Percentiles rank a stretch among this genome's conserved stretches.
phyloP scores from a whole-genome alignment of 1,140 invertebrate species.

The Temnothorax nylanderi region DNA sequence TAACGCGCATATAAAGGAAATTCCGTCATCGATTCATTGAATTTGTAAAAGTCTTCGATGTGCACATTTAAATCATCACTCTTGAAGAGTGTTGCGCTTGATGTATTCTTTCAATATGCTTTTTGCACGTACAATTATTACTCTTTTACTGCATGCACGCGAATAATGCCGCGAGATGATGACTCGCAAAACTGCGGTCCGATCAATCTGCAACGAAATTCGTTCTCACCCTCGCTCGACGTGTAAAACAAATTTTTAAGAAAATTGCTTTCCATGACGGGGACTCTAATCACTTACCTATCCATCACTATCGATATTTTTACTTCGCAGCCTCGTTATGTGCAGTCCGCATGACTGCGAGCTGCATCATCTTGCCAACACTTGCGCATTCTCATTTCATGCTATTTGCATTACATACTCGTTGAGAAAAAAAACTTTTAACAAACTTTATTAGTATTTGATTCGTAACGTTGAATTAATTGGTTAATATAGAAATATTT shows the following conservation, averaged over 20 bases:
- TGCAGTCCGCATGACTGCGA: neutral
- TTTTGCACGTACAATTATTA: slow-evolving; percentile 9
- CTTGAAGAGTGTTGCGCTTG: neutral
- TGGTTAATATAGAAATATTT: neutral
- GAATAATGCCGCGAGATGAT: neutral
- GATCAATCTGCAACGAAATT: slow-evolving; percentile 47
- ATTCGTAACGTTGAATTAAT: neutral
- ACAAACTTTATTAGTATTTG: neutral
- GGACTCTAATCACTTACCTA: slow-evolving; percentile 35
- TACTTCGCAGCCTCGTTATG: neutral
- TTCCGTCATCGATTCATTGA: slow-evolving; percentile 28
- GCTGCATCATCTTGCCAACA: slow-evolving; percentile 26
- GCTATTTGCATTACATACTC: neutral
- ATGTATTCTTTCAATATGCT: slow-evolving; percentile 8
- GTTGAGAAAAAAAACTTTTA: neutral
- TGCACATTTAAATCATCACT: slow-evolving; percentile 10
- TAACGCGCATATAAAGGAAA: slow-evolving; percentile 3
- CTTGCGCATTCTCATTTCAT: neutral
- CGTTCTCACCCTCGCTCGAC: neutral
- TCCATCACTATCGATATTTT: slow-evolving; percentile 51
- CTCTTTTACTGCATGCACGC: neutral
- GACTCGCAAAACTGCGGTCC: neutral
- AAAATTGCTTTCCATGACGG: slow-evolving; percentile 36
- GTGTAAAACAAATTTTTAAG: slow-evolving; percentile 8
- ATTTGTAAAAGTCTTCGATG: neutral